Percentiles rank a stretch among this genome's conserved stretches.
These are phyloP conservation scores for Mesopsocus fuscifrons DNA, from an alignment of 2,888 invertebrate genomes.

Conservation along the genomic window DNA sequence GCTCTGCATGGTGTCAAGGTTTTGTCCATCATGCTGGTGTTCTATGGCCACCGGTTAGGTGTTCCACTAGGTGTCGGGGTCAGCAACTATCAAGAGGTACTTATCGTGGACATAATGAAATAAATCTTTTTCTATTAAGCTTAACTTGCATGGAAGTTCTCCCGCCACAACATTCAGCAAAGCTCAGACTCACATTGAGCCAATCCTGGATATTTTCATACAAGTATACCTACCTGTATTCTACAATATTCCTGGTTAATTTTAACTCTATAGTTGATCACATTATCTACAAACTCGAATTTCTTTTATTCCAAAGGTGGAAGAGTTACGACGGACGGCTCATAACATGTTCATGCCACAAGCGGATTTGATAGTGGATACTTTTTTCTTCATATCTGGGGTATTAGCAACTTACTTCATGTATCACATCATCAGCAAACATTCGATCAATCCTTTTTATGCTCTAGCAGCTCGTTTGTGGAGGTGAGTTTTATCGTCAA, in stretches of 20 bases:
- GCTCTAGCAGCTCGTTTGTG: conserved; percentile 36
- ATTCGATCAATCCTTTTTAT: conserved; percentile 26
- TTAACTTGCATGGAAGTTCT: too few relatives aligned
- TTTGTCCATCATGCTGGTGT: conserved; percentile 33
- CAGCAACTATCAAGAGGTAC: conserved; percentile 28
- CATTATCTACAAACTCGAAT: too few relatives aligned
- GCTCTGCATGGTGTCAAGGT: conserved; percentile 36
- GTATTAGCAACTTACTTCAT: conserved; percentile 32
- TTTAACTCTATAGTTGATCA: too few relatives aligned
- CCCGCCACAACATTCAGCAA: too few relatives aligned
- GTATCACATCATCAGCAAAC: conserved; percentile 25
- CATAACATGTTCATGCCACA: conserved; percentile 31
- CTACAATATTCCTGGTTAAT: too few relatives aligned
- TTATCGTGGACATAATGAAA: too few relatives aligned
- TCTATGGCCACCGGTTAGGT: conserved; percentile 33
- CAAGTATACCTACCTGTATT: too few relatives aligned
- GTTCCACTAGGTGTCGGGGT: conserved; percentile 32
- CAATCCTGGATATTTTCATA: too few relatives aligned
- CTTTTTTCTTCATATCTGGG: conserved; percentile 40
- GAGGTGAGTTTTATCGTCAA: conserved; percentile 28
- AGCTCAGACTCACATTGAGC: too few relatives aligned
- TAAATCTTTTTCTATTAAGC: too few relatives aligned
- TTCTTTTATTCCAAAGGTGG: too few relatives aligned
- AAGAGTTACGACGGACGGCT: conserved; percentile 28
- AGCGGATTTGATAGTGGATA: conserved; percentile 41